Evolutionary conservation across 2,113 vertebrate genomes (phyloP), one percentile per base, ranked within the genome.

Genomic region (Fukomys damarensis): DNA sequence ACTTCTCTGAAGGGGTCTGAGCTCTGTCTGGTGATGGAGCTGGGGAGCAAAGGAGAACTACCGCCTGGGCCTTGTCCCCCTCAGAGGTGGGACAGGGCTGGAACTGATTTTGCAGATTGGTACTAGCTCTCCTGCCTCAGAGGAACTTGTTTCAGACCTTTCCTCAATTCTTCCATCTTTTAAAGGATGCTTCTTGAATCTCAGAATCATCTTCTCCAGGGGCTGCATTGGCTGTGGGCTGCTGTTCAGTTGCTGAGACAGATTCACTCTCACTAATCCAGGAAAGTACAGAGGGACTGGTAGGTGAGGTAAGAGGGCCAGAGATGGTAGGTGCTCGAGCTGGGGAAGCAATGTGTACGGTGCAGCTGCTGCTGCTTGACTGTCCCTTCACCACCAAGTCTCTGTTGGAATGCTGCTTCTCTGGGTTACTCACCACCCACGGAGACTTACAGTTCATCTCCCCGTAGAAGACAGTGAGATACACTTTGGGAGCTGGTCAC

Each of bases 401-500:
- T 5, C 72, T 72, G 19, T 46, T 0, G 12, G 72, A 28, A 26
- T 3, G 24, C 41, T 74, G 41, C 72, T 46, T 76, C 38, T 14
- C 6, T 7, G 28, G 28, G 11, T 46, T 17, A 16, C 28, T 28
- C 74, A 49, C 26, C 41, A 77, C 11, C 43, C 5, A 5, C 6
- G 16, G 13, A 49, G 43, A 14, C 72, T 46, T 35, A 68, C 32
- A n/a, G 5, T 98, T 99, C 99, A 99, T 99, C 97, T 99, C 99
- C 82, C 99, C 99, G 93, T 99, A 99, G 98, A 99, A 99, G 96
- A 98, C 98, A 95, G 95, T 98, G 99, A 94, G 99, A 99, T 95
- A 99, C 97, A 96, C 99, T 99, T 95, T 99, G 99, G 98, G 99
- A 99, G 91, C 99, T 99, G 17, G 99, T 97, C 81, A 99, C 97